Base-by-base conservation (phyloP, 2,888 invertebrate species). In the Parasteatoda lunata region DNA sequence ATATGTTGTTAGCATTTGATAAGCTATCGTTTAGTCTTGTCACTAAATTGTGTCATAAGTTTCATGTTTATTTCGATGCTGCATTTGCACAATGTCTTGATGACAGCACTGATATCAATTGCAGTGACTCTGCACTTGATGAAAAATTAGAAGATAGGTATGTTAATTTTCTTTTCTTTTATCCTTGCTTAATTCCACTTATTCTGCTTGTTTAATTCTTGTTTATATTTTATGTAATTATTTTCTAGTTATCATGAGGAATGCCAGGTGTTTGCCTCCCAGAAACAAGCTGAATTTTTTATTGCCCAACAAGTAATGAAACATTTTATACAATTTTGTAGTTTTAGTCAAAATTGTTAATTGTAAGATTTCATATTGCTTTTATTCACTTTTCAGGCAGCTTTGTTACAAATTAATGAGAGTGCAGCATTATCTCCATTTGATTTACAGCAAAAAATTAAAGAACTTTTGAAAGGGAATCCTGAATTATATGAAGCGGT, bases 251-350 rank as follows among this genome's bases (percentile, higher is more conserved):
- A 73, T 73, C 70, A 47, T 47, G 78, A 84, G 77, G 83, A 88
- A 47, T 70, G 76, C 69, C 84, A 87, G 71, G 87, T 90, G 9
- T 68, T 88, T 45, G 88, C 89, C 71, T 96, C 97, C 1, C 94
- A 95, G 88, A 95, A 96, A 90, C 97, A 97, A 92, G 97, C 97
- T 0, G 97, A 97, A 92, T 93, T 96, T 75, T 96, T 97, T 91
- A 95, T 97, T 82, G 95, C 96, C 0, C 96, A 96, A 90, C 97
- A 97, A 90, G 91, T 91, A 84, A 82, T 30, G 30, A 30, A 30
- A 30, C 30, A 30, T 30, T 30, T 30, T 30, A 30, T 30, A 30
- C 30, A 2, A 30, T 30, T 30, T 30, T 30, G 30, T 30, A 30
- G 2, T 30, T 30, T 30, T 30, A 30, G 30, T 30, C 30, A 30